These are phyloP conservation scores for Epinephelus malabaricus DNA, from an alignment of 2,797 vertebrate genomes.

Conservation along the genomic window DNA sequence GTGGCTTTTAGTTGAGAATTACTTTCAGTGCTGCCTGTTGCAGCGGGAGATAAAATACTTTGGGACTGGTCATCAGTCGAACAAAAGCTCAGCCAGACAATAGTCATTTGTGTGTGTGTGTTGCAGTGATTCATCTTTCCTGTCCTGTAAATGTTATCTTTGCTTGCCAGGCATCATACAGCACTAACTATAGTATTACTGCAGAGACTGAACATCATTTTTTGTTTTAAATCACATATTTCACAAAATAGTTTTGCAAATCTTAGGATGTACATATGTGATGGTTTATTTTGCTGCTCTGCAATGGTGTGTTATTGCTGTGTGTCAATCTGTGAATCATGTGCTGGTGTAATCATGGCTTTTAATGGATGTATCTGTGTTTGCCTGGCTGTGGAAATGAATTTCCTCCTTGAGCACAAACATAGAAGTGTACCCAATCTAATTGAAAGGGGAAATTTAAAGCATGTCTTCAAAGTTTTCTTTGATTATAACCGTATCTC, in stretches of 20 bases:
- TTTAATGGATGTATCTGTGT: neutral
- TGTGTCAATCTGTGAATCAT: conserved; percentile 15
- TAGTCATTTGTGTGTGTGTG: conserved; percentile 22
- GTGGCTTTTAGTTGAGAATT: conserved; percentile 29
- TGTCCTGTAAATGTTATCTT: conserved; percentile 70
- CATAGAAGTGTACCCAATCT: neutral
- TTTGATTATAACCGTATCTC: neutral
- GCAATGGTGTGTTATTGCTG: neutral
- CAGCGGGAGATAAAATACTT: conserved; percentile 61
- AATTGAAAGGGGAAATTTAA: neutral
- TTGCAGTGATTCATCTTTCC: conserved; percentile 41
- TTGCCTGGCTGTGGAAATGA: neutral
- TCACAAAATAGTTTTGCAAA: neutral
- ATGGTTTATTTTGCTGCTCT: neutral
- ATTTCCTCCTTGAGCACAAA: neutral
- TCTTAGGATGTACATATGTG: neutral
- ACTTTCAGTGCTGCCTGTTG: conserved; percentile 51
- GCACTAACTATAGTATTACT: neutral
- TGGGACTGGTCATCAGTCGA: conserved; percentile 34
- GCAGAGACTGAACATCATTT: neutral
- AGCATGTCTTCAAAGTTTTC: conserved; percentile 1
- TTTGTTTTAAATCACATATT: conserved; percentile 2
- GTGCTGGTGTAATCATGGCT: conserved; percentile 3
- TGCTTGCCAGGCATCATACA: conserved; percentile 47
- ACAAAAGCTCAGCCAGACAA: conserved; percentile 49